Base-by-base conservation (phyloP, 2,113 vertebrate species). In the Morone chrysops region DNA sequence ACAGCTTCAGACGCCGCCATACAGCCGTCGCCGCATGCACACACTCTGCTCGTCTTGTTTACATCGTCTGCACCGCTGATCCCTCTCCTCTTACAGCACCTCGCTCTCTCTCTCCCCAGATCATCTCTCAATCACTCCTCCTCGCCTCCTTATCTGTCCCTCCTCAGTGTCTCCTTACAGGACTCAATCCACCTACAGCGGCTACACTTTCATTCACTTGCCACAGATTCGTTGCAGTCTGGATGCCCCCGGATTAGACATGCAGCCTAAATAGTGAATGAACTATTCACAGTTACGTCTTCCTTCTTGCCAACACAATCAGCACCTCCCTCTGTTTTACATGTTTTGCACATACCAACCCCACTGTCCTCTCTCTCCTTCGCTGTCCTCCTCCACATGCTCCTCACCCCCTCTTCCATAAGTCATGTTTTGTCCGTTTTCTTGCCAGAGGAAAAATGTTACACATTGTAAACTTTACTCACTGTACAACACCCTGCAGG, bases 401-500 rank as follows among this genome's bases (percentile, higher is more conserved):
- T 2, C 54, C 18, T 4, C 36, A 14, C 77, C 61, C 63, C 72
- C 36, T 67, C 60, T 6, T 47, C 74, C 80, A 60, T 78, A 56
- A 60, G 65, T 48, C 53, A 25, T 7, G 84, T 75, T 78, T 72
- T 88, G 70, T 86, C 71, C 40, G 43, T 73, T 87, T 79, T 85
- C 66, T 84, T 75, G 69, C 86, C 82, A 77, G 82, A 17, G 47
- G 85, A 61, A 56, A 91, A 93, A 92, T 92, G 93, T 91, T 83
- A 71, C 90, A 92, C 88, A 84, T 90, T 93, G 91, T 94, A 93
- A 92, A 92, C 80, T 90, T 92, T 87, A 83, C 83, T 90, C 86
- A 70, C 89, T 47, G 90, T 89, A 88, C 91, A 92, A 93, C 91
- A 82, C 81, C 78, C 85, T 5, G 10, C 69, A 65, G 90, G 86